phyloP scores from a whole-genome alignment of 2,797 vertebrate genomes.

The Craterocephalus amniculus region DNA sequence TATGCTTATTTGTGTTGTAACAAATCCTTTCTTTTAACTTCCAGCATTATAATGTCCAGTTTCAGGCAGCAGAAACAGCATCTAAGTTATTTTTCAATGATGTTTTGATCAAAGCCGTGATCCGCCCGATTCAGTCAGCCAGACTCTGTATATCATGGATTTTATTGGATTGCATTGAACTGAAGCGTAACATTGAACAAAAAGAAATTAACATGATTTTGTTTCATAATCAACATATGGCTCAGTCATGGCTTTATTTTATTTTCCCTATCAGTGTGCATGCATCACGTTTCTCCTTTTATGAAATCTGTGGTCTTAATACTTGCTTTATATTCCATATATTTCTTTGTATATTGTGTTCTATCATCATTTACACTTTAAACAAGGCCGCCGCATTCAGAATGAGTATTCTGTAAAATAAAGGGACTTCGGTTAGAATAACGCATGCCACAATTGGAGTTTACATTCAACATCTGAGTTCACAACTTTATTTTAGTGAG shows the following conservation, averaged over 20 bases:
- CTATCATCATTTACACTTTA: slow-evolving; percentile 82
- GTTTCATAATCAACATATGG: slow-evolving; percentile 76
- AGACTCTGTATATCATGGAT: slow-evolving; percentile 70
- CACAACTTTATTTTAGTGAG: slow-evolving; percentile 43
- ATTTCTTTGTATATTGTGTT: slow-evolving; percentile 88
- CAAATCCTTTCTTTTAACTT: slow-evolving; percentile 87
- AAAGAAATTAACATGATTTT: slow-evolving; percentile 73
- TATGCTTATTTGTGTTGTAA: slow-evolving; percentile 87
- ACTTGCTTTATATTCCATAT: slow-evolving; percentile 84
- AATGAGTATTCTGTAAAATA: slow-evolving; percentile 58
- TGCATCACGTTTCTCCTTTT: slow-evolving; percentile 67
- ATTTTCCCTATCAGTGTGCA: slow-evolving; percentile 68
- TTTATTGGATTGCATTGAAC: slow-evolving; percentile 80
- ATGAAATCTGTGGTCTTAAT: slow-evolving; percentile 71
- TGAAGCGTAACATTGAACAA: slow-evolving; percentile 82
- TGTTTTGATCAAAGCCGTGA: slow-evolving; percentile 79
- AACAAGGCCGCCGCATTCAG: slow-evolving; percentile 76
- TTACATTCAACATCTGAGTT: slow-evolving; percentile 53
- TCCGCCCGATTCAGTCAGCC: slow-evolving; percentile 75
- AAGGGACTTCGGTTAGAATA: slow-evolving; percentile 64
- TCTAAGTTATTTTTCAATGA: slow-evolving; percentile 81
- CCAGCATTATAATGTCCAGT: slow-evolving; percentile 85
- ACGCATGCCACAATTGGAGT: slow-evolving; percentile 57
- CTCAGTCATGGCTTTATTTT: slow-evolving; percentile 77
- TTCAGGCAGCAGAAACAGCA: slow-evolving; percentile 82